Conservation (phyloP, 2,797 vertebrate genomes). For the Pipistrellus pipistrellus region DNA sequence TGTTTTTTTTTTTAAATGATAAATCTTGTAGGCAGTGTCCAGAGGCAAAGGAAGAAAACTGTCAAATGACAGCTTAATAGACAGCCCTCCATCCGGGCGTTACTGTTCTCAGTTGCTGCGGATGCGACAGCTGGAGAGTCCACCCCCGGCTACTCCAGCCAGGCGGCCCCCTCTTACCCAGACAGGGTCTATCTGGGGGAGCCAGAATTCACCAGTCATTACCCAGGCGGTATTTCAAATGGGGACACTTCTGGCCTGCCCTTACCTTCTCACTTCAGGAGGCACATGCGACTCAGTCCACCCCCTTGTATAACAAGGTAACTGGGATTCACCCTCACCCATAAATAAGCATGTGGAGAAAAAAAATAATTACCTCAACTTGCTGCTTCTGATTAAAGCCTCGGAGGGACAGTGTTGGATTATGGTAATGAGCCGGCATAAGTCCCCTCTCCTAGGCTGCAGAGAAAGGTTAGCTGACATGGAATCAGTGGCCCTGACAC, state of each 20-base stretch:
- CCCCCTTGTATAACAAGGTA: conserved; percentile 82
- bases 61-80: conserved; percentile 77
- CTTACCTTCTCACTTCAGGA: conserved; percentile 76
- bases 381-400: conserved; percentile 98
- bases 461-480: conserved; percentile 92
- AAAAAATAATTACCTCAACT: conserved; percentile 93
- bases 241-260: conserved; percentile 50
- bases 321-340: conserved; percentile 84
- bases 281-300: conserved; percentile 64
- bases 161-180: conserved; percentile 54
- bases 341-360: conserved; percentile 89
- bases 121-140: conserved; percentile 76
- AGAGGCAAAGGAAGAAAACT: neutral
- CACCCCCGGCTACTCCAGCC: conserved; percentile 19
- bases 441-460: conserved; percentile 91
- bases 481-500: conserved; percentile 92
- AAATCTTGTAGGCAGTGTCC: conserved; percentile 2
- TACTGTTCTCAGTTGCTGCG: conserved; percentile 72
- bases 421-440: conserved; percentile 97
- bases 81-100: conserved; percentile 56
- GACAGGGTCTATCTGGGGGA: conserved; percentile 1
- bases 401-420: conserved; percentile 95
- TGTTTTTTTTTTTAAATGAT: neutral
- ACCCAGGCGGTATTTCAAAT: conserved; percentile 35
- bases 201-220: conserved; percentile 63